These are phyloP conservation scores for Catagonus wagneri DNA, from an alignment of 2,113 vertebrate species.

Conservation along the genomic window DNA sequence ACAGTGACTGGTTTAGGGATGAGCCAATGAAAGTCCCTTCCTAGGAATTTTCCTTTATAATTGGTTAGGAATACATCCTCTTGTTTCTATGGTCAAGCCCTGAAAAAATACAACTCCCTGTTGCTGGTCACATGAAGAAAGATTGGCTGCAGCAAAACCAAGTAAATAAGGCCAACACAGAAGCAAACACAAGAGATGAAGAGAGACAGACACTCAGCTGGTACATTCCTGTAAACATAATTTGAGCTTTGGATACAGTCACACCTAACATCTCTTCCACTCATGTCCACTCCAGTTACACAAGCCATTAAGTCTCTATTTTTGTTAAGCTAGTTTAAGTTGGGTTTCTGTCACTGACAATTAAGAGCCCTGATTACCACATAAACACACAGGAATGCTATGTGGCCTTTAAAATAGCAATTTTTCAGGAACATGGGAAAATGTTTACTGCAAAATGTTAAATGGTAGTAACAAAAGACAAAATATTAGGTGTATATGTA, in stretches of 20 bases:
- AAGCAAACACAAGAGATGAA: background rate
- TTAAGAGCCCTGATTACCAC: background rate
- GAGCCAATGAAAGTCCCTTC: background rate
- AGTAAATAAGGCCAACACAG: background rate
- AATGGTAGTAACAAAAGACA: background rate
- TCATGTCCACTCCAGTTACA: background rate
- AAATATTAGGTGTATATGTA: background rate
- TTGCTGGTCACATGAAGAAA: background rate
- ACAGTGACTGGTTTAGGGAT: background rate
- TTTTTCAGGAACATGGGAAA: background rate
- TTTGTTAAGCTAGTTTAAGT: conserved; percentile 4
- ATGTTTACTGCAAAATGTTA: conserved; percentile 48
- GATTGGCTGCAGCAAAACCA: background rate
- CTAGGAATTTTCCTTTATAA: background rate
- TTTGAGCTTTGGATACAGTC: background rate
- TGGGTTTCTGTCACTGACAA: background rate
- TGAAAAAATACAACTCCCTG: background rate
- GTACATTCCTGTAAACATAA: background rate
- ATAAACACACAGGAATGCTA: conserved; percentile 24
- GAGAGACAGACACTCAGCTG: background rate
- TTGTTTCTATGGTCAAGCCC: background rate
- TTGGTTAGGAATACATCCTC: background rate
- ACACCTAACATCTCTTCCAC: background rate
- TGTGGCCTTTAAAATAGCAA: background rate
- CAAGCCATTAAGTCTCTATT: background rate